phyloP scores from a whole-genome alignment of 2,888 invertebrate genomes.

The Listrodromus nycthemerus region DNA sequence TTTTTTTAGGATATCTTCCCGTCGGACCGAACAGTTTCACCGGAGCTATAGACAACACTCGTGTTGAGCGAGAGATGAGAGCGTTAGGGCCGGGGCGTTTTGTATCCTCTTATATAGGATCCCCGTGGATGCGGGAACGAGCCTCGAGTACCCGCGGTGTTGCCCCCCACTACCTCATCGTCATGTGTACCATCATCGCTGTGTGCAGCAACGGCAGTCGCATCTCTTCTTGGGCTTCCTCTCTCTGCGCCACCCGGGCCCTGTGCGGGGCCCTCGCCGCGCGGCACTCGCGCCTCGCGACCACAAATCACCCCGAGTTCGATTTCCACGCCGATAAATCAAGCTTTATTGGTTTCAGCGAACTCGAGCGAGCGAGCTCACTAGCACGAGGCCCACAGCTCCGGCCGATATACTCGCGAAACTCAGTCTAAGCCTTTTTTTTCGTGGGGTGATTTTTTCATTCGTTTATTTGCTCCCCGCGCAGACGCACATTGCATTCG shows the following conservation, averaged over 20 bases:
- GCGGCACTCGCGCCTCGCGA: conserved; percentile 68
- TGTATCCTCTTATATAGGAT: conserved; percentile 81
- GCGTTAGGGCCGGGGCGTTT: conserved; percentile 62
- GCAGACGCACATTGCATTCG: conserved; percentile 30
- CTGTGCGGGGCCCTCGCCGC: conserved; percentile 66
- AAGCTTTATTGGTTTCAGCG: conserved; percentile 80
- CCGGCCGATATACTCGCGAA: conserved; percentile 16
- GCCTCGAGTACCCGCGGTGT: conserved; percentile 57
- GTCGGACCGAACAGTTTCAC: background rate
- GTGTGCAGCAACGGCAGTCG: conserved; percentile 38
- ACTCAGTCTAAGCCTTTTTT: conserved; percentile 12
- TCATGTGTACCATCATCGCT: conserved; percentile 44
- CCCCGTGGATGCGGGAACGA: conserved; percentile 67
- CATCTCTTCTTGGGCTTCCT: conserved; percentile 42
- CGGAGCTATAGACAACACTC: conserved; percentile 16
- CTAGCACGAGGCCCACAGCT: conserved; percentile 37
- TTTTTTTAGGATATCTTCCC: background rate
- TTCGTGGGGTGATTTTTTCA: background rate
- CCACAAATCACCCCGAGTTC: conserved; percentile 82
- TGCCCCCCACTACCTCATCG: conserved; percentile 54
- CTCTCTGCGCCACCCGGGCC: conserved; percentile 53
- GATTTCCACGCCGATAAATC: conserved; percentile 83
- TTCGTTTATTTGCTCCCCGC: conserved; percentile 38
- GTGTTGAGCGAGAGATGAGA: conserved; percentile 56
- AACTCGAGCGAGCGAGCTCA: conserved; percentile 64